Evolutionary conservation across 35 echinoderm and acorn worm species (phyloP), one percentile per base, ranked within the genome.

Genomic region (Apostichopus japonicus): DNA sequence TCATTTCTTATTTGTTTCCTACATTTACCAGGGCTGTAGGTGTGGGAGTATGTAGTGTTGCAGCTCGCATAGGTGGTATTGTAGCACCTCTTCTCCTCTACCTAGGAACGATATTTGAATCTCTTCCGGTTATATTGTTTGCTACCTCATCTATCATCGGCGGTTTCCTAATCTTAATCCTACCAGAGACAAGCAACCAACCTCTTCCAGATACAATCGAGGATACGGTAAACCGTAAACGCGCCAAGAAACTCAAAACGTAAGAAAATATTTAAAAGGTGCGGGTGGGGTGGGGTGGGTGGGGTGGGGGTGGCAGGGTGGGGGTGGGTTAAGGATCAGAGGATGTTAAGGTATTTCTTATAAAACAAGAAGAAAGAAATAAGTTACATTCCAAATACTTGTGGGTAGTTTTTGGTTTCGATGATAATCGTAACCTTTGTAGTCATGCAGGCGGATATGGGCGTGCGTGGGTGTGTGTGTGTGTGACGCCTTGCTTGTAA

Each of bases 181-280:
- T 87, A 4, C 86, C 86, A n/a, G 86, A 87, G 56, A 87, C 86
- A 63, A 44, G 14, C 3, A 87, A 87, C 24, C 15, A 65, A 70
- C 84, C 84, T 57, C 62, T 87, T 14, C 84, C 84, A 23, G 84
- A 87, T 23, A 65, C 84, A 17, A 27, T 87, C 14, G 84, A 61
- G 23, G 84, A 87, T 25, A 44, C 84, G 14, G 53, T 65, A 56
- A 87, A 87, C 3, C 53, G 54, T 8, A 87, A 87, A 67, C 63
- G 63, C 11, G 17, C 11, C 10, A 17, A 10, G 63, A 67, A 67
- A 17, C 17, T 9, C 17, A 67, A 10, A 17, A 4, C 63, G 63
- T 67, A 67, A 67, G 63, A 67, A 14, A 17, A 67, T 14, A 67
- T 67, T 4, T 9, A 67, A 67, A 67, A 14, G 63, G 27, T 33